Base-by-base conservation (phyloP, 2,113 vertebrate genomes). In the Polypterus senegalus region DNA sequence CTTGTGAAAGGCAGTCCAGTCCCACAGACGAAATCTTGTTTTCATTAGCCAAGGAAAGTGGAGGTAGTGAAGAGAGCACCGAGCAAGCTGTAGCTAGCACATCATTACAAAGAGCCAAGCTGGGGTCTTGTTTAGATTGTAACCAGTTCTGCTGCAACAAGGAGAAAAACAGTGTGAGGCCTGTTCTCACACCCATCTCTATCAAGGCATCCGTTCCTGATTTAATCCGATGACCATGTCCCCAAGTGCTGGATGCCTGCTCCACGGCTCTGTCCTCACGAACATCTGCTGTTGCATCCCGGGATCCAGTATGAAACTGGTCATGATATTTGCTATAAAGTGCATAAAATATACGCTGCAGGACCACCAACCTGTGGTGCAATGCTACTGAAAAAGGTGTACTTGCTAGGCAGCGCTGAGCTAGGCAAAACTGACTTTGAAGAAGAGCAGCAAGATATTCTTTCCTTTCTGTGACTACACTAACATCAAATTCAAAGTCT, bases 161-260 rank as follows among this genome's bases (percentile, higher is more conserved):
- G 0, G 86, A 84, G 51, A 89, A 88, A 46, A 89, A 83, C 44
- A 89, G 79, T 66, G 83, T 89, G 68, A 89, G 72, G 58, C 86
- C 86, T 3, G 86, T 89, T 67, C 86, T 77, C 59, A 89, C 86
- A 1, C 86, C 86, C 86, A 89, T 88, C 72, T 89, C 86, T 47
- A 89, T 88, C 56, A 89, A 76, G 65, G 86, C 86, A 9, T 89
- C 86, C 3, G 83, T 87, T 43, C 86, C 86, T 0, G 83, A 83
- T 67, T 82, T 81, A 7, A 73, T 70, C 62, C 75, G 78, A 45
- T 73, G 72, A 70, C 4, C 70, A 78, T 7, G 70, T 49, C 66
- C 65, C 69, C 76, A 76, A 27, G 72, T 65, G 48, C 86, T 73
- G 2, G 83, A 76, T 63, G 74, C 64, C 6, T 74, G 70, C 65